These are phyloP conservation scores for Albula goreensis DNA, from an alignment of 2,113 vertebrate species.

Conservation along the genomic window DNA sequence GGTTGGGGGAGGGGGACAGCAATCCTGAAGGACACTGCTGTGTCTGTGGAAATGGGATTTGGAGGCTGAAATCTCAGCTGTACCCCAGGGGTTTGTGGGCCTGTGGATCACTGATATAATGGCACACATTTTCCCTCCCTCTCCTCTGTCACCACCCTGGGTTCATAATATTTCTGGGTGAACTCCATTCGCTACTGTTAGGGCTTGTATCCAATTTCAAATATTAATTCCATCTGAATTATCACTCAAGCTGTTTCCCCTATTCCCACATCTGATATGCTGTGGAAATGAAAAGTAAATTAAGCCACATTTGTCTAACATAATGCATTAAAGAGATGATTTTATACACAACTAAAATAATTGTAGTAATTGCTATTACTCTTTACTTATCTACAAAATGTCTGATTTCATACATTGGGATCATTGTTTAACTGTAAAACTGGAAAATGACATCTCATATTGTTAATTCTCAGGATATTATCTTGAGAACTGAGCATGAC, in stretches of 20 bases:
- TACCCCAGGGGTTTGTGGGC: not conserved
- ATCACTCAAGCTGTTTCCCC: not conserved
- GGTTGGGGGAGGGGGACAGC: not conserved
- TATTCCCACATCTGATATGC: not conserved
- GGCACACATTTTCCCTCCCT: not conserved
- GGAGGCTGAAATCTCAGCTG: conserved; percentile 8
- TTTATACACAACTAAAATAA: no score
- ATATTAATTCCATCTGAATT: not conserved
- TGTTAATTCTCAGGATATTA: no score
- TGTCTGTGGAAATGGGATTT: not conserved
- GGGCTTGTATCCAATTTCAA: not conserved
- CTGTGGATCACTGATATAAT: not conserved
- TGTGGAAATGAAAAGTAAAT: not conserved
- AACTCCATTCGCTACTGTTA: not conserved
- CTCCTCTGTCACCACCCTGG: not conserved
- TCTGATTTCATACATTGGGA: no score
- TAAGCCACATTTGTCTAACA: not conserved
- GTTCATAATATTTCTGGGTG: not conserved
- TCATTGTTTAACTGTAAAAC: no score
- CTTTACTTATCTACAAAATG: no score
- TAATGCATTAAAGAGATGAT: no score
- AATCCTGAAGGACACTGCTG: not conserved
- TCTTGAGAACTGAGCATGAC: no score
- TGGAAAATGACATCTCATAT: no score
- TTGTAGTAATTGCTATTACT: no score